Conservation (phyloP, 2,888 invertebrate species). For the Diogma glabrata region DNA sequence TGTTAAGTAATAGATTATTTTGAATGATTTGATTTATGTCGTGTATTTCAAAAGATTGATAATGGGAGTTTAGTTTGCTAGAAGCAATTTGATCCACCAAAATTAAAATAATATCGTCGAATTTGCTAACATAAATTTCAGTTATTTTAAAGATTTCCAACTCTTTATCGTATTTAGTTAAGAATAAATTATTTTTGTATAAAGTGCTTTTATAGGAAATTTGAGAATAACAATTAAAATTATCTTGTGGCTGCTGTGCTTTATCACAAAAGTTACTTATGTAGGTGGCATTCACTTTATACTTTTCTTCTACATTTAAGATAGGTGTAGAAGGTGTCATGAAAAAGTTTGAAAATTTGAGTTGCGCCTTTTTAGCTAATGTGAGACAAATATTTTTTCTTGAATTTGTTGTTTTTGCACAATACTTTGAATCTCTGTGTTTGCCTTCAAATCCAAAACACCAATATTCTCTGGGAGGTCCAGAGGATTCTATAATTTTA, state of each 20-base stretch:
- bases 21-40: neutral
- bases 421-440: slow-evolving; percentile 9
- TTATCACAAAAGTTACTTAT: neutral
- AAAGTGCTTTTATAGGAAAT: neutral
- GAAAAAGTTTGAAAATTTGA: slow-evolving; percentile 5
- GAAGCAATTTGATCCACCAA: neutral
- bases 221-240: slow-evolving; percentile 3
- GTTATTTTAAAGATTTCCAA: neutral
- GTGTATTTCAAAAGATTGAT: neutral
- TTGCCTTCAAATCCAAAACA: slow-evolving; percentile 13
- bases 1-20: neutral
- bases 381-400: slow-evolving; percentile 11
- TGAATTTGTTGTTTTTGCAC: slow-evolving; percentile 1
- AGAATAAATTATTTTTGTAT: neutral
- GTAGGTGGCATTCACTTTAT: neutral
- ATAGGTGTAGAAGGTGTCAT: neutral
- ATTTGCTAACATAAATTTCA: neutral
- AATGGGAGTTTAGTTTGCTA: neutral
- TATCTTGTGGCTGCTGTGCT: neutral
- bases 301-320: neutral
- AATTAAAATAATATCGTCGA: neutral
- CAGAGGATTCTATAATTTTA: slow-evolving; percentile 9
- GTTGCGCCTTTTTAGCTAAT: slow-evolving; percentile 11
- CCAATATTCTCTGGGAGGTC: slow-evolving; percentile 11
- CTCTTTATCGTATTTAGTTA: neutral